These are phyloP conservation scores for Limnephilus rhombicus DNA, from an alignment of 2,888 invertebrate genomes.

Conservation along the genomic window DNA sequence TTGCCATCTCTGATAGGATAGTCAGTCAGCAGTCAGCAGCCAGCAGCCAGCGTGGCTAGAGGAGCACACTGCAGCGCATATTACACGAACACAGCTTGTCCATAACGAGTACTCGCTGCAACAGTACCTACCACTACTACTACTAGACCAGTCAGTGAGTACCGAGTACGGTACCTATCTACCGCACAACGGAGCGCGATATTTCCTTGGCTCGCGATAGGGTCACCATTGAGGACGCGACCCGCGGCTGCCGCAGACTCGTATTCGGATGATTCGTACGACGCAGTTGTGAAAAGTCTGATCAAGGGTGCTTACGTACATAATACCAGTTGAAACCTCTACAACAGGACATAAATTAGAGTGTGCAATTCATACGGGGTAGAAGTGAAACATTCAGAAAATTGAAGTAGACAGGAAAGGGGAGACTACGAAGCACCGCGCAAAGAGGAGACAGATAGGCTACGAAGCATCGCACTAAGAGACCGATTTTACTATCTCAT, in stretches of 20 bases:
- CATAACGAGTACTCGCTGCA: neutral
- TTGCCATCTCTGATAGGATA: too few relatives aligned
- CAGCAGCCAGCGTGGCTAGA: neutral
- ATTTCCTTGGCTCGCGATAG: neutral
- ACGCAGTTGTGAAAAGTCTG: neutral
- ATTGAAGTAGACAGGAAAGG: too few relatives aligned
- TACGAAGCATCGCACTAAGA: too few relatives aligned
- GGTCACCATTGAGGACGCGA: neutral
- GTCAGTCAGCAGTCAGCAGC: neutral
- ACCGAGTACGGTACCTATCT: neutral
- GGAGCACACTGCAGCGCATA: neutral
- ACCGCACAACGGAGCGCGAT: neutral
- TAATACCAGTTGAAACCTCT: neutral
- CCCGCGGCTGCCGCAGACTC: neutral
- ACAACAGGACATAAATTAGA: too few relatives aligned
- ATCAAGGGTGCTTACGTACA: neutral
- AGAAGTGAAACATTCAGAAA: too few relatives aligned
- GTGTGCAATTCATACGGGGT: too few relatives aligned
- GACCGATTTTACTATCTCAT: too few relatives aligned
- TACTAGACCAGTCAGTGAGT: too few relatives aligned
- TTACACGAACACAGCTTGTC: neutral
- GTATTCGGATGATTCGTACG: neutral
- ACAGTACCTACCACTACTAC: neutral
- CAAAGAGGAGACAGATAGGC: too few relatives aligned
- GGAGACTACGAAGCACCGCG: too few relatives aligned